Conservation (phyloP, 1,140 invertebrate genomes). For the Solenopsis fugax region DNA sequence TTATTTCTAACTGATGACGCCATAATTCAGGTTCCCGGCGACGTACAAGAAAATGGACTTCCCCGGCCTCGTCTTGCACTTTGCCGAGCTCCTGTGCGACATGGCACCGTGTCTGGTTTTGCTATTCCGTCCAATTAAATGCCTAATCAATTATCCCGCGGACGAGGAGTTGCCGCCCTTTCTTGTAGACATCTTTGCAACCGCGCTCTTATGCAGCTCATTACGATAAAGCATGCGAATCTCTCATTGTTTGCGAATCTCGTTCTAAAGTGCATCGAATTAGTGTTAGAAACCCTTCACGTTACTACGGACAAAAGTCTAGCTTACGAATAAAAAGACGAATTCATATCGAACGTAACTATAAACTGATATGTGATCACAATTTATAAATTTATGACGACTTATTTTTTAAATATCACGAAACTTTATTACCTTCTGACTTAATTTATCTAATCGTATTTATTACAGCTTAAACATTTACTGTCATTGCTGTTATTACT, state of each 20-base stretch:
- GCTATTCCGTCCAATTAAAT: slow-evolving; percentile 82
- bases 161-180: slow-evolving; percentile 66
- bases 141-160: slow-evolving; percentile 79
- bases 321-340: neutral
- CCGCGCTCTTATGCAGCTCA: slow-evolving; percentile 57
- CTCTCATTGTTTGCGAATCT: slow-evolving; percentile 51
- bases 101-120: slow-evolving; percentile 67
- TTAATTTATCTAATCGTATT: neutral
- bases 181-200: slow-evolving; percentile 69
- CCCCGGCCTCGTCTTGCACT: slow-evolving; percentile 67
- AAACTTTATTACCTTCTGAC: neutral
- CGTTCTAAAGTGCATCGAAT: slow-evolving; percentile 37
- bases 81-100: slow-evolving; percentile 59
- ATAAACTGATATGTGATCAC: neutral
- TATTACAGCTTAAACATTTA: neutral
- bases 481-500: neutral
- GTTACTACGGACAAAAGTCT: neutral
- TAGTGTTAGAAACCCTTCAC: slow-evolving; percentile 24
- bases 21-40: slow-evolving; percentile 81
- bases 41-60: slow-evolving; percentile 84
- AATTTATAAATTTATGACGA: neutral
- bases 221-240: slow-evolving; percentile 52
- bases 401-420: neutral
- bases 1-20: slow-evolving; percentile 84
- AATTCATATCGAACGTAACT: neutral